Evolutionary conservation across 2,888 invertebrate genomes (phyloP).

Genomic region (Acleris sparsana): DNA sequence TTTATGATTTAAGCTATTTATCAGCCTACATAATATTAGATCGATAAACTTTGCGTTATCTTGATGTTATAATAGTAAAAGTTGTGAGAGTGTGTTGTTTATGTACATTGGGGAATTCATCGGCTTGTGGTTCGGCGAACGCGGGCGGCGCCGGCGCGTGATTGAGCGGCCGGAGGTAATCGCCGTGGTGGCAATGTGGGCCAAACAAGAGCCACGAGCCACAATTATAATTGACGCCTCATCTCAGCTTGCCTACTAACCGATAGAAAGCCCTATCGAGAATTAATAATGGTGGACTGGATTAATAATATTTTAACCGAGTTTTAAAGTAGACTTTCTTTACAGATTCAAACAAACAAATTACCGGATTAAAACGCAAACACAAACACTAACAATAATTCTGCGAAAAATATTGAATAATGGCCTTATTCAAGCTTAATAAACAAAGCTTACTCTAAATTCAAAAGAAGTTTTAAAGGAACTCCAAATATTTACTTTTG

Average conservation of each 20-base stretch:
- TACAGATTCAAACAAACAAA: too few relatives aligned
- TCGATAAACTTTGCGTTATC: conserved; percentile 13
- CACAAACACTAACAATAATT: too few relatives aligned
- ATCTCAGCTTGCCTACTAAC: conserved; percentile 37
- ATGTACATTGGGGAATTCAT: conserved; percentile 7
- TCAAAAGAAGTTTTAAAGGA: not conserved
- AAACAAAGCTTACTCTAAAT: not conserved
- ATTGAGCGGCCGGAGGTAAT: conserved; percentile 46
- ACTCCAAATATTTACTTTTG: not conserved
- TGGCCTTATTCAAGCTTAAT: not conserved
- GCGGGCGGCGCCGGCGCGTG: conserved; percentile 36
- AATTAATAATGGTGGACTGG: conserved; percentile 15
- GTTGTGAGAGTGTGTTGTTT: conserved; percentile 10
- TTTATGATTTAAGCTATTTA: conserved; percentile 29
- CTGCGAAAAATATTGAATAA: too few relatives aligned
- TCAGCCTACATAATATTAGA: conserved; percentile 13
- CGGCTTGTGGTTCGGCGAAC: conserved; percentile 27
- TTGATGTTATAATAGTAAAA: conserved; percentile 4
- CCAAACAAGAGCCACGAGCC: conserved; percentile 42
- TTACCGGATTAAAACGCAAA: too few relatives aligned
- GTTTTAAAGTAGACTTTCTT: not conserved
- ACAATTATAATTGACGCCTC: conserved; percentile 42
- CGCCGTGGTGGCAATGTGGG: conserved; percentile 48
- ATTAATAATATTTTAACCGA: conserved; percentile 6
- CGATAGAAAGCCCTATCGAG: conserved; percentile 38